Evolutionary conservation across 2,113 vertebrate genomes (phyloP).

Genomic region (Cariama cristata): DNA sequence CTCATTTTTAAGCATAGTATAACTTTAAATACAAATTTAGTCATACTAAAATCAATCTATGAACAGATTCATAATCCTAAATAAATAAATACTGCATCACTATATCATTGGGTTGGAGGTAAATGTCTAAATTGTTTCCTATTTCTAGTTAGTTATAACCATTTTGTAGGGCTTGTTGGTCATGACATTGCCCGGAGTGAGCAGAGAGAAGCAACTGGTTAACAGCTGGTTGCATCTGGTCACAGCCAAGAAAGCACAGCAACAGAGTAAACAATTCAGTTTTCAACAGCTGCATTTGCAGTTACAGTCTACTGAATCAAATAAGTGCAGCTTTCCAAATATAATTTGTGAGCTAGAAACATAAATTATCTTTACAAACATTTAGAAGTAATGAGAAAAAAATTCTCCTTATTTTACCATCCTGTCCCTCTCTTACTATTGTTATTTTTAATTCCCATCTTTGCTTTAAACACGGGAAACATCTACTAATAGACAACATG

Average conservation of each 20-base stretch:
- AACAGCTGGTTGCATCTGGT: conserved; percentile 79
- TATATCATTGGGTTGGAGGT: not conserved
- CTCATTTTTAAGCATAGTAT: not conserved
- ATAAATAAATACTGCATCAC: not conserved
- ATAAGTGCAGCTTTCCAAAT: conserved; percentile 25
- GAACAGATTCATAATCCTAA: not conserved
- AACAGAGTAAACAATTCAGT: conserved; percentile 55
- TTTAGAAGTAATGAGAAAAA: not conserved
- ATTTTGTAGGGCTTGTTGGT: not conserved
- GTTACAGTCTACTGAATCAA: conserved; percentile 51
- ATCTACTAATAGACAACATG: not conserved
- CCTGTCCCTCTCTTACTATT: not conserved
- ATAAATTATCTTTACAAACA: conserved; percentile 52
- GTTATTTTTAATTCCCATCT: not conserved
- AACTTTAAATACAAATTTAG: not conserved
- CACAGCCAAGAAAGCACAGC: conserved; percentile 48
- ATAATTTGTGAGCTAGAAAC: conserved; percentile 19
- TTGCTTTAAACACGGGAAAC: not conserved
- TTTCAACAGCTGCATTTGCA: conserved; percentile 67
- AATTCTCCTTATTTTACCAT: not conserved
- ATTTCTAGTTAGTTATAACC: not conserved
- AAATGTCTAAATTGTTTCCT: conserved; percentile 11
- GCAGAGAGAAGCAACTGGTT: conserved; percentile 61
- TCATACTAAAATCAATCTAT: not conserved
- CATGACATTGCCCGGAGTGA: conserved; percentile 33